Evolutionary conservation across 2,113 vertebrate genomes (phyloP).

Genomic region (Vidua macroura): DNA sequence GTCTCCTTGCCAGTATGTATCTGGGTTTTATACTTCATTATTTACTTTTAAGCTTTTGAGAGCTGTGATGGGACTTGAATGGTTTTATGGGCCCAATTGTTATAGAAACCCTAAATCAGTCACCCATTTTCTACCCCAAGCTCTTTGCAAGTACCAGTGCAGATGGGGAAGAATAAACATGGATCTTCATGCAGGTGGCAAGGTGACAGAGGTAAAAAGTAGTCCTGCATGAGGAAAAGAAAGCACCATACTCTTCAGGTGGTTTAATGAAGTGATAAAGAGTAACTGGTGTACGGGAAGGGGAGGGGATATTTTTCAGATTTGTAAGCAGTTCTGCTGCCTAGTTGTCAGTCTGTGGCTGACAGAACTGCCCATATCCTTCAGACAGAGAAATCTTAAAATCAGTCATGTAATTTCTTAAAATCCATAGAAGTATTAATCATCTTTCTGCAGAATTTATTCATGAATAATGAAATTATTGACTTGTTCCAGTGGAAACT

Average conservation of each 20-base stretch:
- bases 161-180: not conserved
- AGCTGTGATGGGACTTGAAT: not conserved
- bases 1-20: not conserved
- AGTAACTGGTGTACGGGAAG: not conserved
- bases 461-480: not conserved
- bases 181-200: not conserved
- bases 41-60: not conserved
- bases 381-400: not conserved
- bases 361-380: not conserved
- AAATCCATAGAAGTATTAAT: not conserved
- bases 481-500: not conserved
- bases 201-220: not conserved
- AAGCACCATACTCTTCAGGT: not conserved
- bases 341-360: not conserved
- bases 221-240: not conserved
- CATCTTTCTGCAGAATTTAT: not conserved
- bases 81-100: not conserved
- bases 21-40: not conserved
- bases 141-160: not conserved
- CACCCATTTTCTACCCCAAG: not conserved
- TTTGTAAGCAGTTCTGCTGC: not conserved
- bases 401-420: not conserved
- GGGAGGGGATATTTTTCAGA: not conserved
- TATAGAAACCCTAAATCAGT: not conserved
- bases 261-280: not conserved